Evolutionary conservation across 1,140 invertebrate genomes (phyloP).

Genomic region (Drosophila kikkawai): DNA sequence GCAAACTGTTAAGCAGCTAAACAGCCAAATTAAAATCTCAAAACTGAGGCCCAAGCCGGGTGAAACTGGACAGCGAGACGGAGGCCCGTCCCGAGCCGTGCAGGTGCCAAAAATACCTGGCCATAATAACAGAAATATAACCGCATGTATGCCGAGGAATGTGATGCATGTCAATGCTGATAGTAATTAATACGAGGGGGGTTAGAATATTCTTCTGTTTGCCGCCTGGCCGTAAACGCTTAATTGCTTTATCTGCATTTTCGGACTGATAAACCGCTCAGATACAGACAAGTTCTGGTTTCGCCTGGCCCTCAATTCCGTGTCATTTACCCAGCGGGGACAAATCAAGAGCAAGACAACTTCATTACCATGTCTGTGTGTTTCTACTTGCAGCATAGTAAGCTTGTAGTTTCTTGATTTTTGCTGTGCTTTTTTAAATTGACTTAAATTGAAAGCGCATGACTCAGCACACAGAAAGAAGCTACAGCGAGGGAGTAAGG

Average conservation of each 20-base stretch:
- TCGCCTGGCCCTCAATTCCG: conserved; percentile 26
- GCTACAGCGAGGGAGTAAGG: conserved; percentile 8
- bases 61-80: conserved; percentile 27
- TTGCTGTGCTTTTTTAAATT: conserved; percentile 68
- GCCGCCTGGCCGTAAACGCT: conserved; percentile 24
- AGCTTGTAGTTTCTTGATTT: conserved; percentile 70
- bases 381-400: conserved; percentile 30
- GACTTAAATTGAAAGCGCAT: conserved; percentile 80
- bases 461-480: conserved; percentile 69
- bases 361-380: conserved; percentile 44
- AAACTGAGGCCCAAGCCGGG: conserved; percentile 18
- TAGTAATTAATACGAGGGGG: conserved; percentile 6
- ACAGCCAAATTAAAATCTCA: conserved; percentile 2
- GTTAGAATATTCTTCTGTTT: conserved; percentile 6
- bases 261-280: conserved; percentile 28
- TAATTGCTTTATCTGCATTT: conserved; percentile 50
- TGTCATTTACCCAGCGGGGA: conserved; percentile 33
- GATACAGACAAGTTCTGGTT: conserved; percentile 20
- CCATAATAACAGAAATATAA: conserved; percentile 8
- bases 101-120: conserved; percentile 6
- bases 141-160: conserved; percentile 11
- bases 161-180: conserved; percentile 35
- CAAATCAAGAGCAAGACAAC: conserved; percentile 37
- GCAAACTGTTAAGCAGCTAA: conserved; percentile 22
- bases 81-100: conserved; percentile 28